Base-by-base conservation (phyloP, 2,113 vertebrate species). In the Scartelaos histophorus region DNA sequence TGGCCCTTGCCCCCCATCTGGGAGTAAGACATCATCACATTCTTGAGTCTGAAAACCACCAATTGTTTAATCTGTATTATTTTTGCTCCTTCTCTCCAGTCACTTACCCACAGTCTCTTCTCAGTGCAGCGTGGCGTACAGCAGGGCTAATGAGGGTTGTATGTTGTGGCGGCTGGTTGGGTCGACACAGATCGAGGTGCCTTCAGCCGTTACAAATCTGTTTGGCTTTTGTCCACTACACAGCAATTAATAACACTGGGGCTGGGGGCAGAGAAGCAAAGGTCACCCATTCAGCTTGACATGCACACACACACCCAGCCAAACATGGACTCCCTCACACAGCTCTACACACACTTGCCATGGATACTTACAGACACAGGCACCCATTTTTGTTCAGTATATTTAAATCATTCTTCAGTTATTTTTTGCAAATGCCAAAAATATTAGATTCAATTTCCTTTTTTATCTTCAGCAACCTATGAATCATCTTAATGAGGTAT, bases 191-290 rank as follows among this genome's bases (percentile, higher is more conserved):
- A 97, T 95, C 95, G 95, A 96, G 95, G 94, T 95, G 93, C 95
- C 94, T 97, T 97, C 95, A 96, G 94, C 94, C 94, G 95, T 95
- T 96, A 97, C 94, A 96, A 95, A 96, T 97, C 96, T 97, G 95
- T 97, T 97, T 96, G 95, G 95, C 95, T 97, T 95, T 96, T 94
- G 93, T 94, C 93, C 94, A 95, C 94, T 95, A 96, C 95, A 95
- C 93, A 93, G 94, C 94, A 93, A 97, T 98, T 96, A 97, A 97
- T 96, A 97, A 96, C 92, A 94, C 79, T 82, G 93, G 92, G 91
- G 89, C 90, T 92, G 94, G 93, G 94, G 90, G 92, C 94, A 93
- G 94, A 94, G 93, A 95, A 92, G 85, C 87, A 89, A 92, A 94
- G 95, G 96, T 96, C 95, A 91, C 84, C 82, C 78, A 79, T 82